A percentile compares a stretch with the other conserved stretches of the same genome.
These are phyloP conservation scores for Cettia cetti DNA, from an alignment of 2,113 vertebrate species.

Conservation along the genomic window DNA sequence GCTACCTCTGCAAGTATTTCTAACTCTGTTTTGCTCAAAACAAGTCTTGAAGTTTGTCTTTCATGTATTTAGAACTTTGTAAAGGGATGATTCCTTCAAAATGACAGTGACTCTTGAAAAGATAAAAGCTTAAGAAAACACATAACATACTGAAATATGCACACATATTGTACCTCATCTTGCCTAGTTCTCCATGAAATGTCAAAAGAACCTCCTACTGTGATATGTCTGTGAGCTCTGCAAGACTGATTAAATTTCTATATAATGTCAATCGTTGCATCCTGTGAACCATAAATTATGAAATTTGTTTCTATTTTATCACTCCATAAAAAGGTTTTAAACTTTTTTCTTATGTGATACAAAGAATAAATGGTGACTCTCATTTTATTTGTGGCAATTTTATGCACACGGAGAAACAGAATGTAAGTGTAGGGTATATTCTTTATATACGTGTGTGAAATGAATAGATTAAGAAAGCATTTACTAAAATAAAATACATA, in stretches of 20 bases:
- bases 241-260: constrained; percentile 78
- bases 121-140: constrained; percentile 60
- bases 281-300: constrained; percentile 76
- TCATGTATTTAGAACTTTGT: not conserved
- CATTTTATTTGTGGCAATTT: constrained; percentile 53
- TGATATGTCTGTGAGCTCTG: constrained; percentile 68
- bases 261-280: constrained; percentile 70
- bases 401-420: not conserved
- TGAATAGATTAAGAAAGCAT: not conserved
- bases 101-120: constrained; percentile 38
- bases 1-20: not conserved
- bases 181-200: constrained; percentile 78
- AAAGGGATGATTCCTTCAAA: constrained; percentile 35
- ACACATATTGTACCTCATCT: constrained; percentile 62
- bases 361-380: constrained; percentile 18
- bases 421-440: not conserved
- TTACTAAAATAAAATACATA: not conserved
- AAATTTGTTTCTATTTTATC: constrained; percentile 74
- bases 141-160: constrained; percentile 59
- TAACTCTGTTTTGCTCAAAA: not conserved
- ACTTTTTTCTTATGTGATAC: constrained; percentile 28
- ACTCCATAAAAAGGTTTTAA: constrained; percentile 66
- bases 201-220: constrained; percentile 76
- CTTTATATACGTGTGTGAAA: not conserved
- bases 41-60: not conserved